Base-by-base conservation (phyloP, 2,888 invertebrate genomes). In the Stegana nigrithorax region DNA sequence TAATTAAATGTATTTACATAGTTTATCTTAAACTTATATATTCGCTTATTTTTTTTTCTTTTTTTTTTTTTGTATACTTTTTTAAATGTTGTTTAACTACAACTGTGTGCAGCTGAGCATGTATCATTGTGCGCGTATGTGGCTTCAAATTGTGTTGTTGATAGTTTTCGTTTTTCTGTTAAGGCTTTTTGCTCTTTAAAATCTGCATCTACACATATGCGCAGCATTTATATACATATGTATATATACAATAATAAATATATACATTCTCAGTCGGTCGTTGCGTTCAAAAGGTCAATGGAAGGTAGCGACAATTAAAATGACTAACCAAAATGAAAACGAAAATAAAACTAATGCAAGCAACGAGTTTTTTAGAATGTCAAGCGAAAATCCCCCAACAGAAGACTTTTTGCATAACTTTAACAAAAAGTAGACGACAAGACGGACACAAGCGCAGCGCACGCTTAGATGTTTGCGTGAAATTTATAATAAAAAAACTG, bases 1-100 rank as follows among this genome's bases (percentile, higher is more conserved):
- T 81, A 80, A 79, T 79, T 81, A 80, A 79, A 75, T 74, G 69
- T 78, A 78, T 78, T 78, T 80, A 76, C 70, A 74, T 50, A 53
- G 65, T 64, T 73, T 68, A 73, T 70, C 75, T 77, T 65, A 67
- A 68, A 67, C 63, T 69, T 68, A 72, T 64, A 73, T 70, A 72
- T 64, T n/a, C n/a, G n/a, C n/a, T n/a, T n/a, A n/a, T n/a, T n/a
- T n/a, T n/a, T n/a, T n/a, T n/a, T n/a, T n/a, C n/a, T n/a, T n/a
- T n/a, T n/a, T n/a, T n/a, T n/a, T n/a, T n/a, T n/a, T n/a, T n/a
- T n/a, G n/a, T n/a, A n/a, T n/a, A 21, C 47, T 17, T 47, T 47
- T 25, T 19, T n/a, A 12, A 2, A 39, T 17, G 14, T 39, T 39
- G 64, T 32, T 50, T 17, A 42, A n/a, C 39, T 32, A 7, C 67